Conservation (phyloP, 2,113 vertebrate genomes). For the Dipodomys ordii region DNA sequence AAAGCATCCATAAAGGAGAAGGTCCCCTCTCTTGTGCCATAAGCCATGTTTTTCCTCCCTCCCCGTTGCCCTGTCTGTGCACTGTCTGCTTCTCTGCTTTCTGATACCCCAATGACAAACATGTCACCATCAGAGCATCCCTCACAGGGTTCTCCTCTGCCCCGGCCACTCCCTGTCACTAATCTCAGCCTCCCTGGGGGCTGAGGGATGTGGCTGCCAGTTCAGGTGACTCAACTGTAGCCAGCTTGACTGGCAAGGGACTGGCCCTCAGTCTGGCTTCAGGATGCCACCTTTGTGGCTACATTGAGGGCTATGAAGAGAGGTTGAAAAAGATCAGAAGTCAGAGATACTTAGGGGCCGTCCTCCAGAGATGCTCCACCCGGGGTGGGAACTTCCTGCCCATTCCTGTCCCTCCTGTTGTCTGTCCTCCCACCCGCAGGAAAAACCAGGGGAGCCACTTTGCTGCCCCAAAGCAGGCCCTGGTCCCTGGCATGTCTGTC, state of each 20-base stretch:
- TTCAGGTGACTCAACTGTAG: not conserved
- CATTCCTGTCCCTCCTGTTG: not conserved
- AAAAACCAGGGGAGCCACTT: not conserved
- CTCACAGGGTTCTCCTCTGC: constrained; percentile 14
- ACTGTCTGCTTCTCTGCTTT: not conserved
- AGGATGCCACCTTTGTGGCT: not conserved
- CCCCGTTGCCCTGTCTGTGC: not conserved
- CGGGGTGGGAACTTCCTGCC: not conserved
- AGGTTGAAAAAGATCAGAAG: not conserved
- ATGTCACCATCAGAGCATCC: not conserved
- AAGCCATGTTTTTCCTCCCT: fast-evolving
- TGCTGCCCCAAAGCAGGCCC: not conserved
- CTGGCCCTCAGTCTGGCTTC: not conserved
- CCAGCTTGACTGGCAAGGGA: not conserved
- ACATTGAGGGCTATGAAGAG: fast-evolving
- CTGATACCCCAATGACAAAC: constrained; percentile 44
- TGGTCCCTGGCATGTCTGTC: not conserved
- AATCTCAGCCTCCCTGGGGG: constrained; percentile 23
- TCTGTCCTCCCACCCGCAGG: no score
- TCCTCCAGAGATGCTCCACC: no score
- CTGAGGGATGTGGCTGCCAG: not conserved
- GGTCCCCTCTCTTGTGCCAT: not conserved
- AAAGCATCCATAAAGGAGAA: no score
- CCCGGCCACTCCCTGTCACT: constrained; percentile 47
- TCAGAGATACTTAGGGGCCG: not conserved